A percentile compares a stretch with the other conserved stretches of the same genome.
Conservation (phyloP, 2,888 invertebrate genomes). For the Agriopis leucophaearia region DNA sequence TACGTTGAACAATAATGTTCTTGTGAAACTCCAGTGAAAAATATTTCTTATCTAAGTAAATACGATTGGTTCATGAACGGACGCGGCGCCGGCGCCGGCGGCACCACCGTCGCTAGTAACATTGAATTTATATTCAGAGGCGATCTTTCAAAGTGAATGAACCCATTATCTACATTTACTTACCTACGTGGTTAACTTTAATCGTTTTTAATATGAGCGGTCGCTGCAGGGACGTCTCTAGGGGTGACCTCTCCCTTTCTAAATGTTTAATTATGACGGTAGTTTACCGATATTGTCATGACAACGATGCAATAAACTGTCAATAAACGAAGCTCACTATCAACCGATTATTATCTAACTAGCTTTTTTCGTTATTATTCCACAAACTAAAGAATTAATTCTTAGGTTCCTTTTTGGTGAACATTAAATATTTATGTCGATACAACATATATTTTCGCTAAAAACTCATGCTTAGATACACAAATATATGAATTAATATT, state of each 20-base stretch:
- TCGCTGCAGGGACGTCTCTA: conserved; percentile 12
- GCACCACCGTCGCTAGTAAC: conserved; percentile 3
- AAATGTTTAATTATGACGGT: background rate
- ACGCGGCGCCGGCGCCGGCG: conserved; percentile 1
- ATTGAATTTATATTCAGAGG: conserved; percentile 42
- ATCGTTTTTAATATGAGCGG: conserved; percentile 25
- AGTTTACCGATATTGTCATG: conserved; percentile 28
- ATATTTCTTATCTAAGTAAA: conserved; percentile 10
- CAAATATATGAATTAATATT: too few relatives aligned
- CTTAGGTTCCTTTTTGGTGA: too few relatives aligned
- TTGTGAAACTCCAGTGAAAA: conserved; percentile 3
- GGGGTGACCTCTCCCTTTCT: conserved; percentile 1
- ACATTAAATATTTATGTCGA: too few relatives aligned
- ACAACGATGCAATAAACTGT: conserved; percentile 15
- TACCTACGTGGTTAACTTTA: conserved; percentile 39
- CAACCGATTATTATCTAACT: too few relatives aligned
- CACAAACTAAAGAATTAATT: too few relatives aligned
- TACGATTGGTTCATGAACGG: background rate
- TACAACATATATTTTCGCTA: too few relatives aligned
- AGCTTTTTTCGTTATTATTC: too few relatives aligned
- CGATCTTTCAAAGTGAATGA: conserved; percentile 52
- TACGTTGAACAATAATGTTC: background rate
- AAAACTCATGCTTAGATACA: too few relatives aligned
- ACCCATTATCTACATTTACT: conserved; percentile 52
- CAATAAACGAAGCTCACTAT: background rate